phyloP scores from a whole-genome alignment of 2,888 invertebrate genomes.

The Amphipoea oculea region DNA sequence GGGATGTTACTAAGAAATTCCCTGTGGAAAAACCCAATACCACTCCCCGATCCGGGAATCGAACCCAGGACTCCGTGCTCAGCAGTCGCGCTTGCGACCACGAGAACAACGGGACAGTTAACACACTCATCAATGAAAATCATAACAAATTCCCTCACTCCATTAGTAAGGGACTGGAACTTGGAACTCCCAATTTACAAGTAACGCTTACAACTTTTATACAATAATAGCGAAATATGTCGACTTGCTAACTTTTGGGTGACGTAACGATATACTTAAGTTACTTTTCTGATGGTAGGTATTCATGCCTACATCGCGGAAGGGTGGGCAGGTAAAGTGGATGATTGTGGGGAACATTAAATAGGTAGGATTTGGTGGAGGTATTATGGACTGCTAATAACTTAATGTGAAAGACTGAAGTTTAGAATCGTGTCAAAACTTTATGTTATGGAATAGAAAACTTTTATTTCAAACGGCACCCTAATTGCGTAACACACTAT shows the following conservation, averaged over 20 bases:
- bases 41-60: too few species aligned
- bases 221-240: constrained; percentile 74
- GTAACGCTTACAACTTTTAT: constrained; percentile 65
- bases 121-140: not conserved
- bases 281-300: constrained; percentile 25
- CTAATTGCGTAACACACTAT: too few species aligned
- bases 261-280: constrained; percentile 27
- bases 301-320: not conserved
- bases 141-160: not conserved
- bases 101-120: not conserved
- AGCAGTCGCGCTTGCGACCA: too few species aligned
- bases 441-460: too few species aligned
- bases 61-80: too few species aligned
- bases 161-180: constrained; percentile 48
- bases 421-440: not conserved
- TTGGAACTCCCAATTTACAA: constrained; percentile 61
- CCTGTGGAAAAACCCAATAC: too few species aligned
- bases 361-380: not conserved
- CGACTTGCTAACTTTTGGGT: constrained; percentile 55
- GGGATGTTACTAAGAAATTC: too few species aligned
- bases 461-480: too few species aligned
- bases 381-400: not conserved
- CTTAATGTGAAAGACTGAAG: not conserved
- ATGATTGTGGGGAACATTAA: not conserved
- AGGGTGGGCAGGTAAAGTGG: constrained; percentile 1